A percentile compares a stretch with the other conserved stretches of the same genome.
phyloP scores from a whole-genome alignment of 2,797 vertebrate genomes.

The Megalops cyprinoides region DNA sequence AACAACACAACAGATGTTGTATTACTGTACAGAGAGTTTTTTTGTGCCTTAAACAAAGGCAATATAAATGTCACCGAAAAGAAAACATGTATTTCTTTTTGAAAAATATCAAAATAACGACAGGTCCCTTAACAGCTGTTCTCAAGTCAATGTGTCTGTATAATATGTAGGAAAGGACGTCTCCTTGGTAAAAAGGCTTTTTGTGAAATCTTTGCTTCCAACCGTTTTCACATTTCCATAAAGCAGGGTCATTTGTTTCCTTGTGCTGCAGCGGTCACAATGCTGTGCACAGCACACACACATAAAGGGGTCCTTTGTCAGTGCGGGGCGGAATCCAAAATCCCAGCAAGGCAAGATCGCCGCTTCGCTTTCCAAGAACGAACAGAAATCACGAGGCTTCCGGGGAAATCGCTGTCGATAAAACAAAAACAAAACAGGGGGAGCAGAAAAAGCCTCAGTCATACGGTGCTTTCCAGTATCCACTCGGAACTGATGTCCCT shows the following conservation, averaged over 20 bases:
- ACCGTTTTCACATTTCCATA: constrained; percentile 9
- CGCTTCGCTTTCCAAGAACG: constrained; percentile 43
- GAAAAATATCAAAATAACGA: constrained; percentile 70
- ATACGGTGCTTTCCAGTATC: constrained; percentile 93
- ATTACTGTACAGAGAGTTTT: constrained; percentile 77
- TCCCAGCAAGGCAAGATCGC: constrained; percentile 60
- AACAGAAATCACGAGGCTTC: constrained; percentile 53
- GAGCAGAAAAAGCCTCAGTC: constrained; percentile 68
- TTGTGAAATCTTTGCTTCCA: constrained; percentile 53
- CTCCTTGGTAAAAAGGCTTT: constrained; percentile 71
- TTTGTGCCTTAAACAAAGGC: constrained; percentile 84
- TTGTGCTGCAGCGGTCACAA: constrained; percentile 8
- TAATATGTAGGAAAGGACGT: constrained; percentile 63
- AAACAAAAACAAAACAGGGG: too few species aligned
- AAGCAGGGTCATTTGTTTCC: neutral
- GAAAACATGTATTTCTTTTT: constrained; percentile 67
- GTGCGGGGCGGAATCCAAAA: constrained; percentile 71
- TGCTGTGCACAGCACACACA: constrained; percentile 29
- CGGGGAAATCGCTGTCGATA: constrained; percentile 54
- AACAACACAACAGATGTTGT: constrained; percentile 68
- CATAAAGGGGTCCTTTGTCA: constrained; percentile 55
- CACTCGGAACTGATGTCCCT: constrained; percentile 86
- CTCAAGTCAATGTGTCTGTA: constrained; percentile 41
- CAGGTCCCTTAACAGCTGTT: constrained; percentile 56
- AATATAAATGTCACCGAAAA: constrained; percentile 74